Conservation (phyloP, 2,113 vertebrate species). For the Cephalopholis sonnerati region DNA sequence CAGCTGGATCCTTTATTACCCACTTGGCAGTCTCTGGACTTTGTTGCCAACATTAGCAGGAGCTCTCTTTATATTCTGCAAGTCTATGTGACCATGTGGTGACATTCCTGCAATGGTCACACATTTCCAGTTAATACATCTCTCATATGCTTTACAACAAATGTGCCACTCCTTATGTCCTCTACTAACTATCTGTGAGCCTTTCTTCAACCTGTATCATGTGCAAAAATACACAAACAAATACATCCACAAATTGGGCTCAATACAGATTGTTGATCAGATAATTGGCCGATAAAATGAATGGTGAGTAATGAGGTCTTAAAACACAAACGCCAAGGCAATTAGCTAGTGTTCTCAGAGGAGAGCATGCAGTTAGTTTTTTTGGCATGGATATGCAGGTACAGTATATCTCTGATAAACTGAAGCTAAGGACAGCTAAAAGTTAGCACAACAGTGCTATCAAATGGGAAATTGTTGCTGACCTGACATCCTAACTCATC, state of each 20-base stretch:
- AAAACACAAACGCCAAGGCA: conserved; percentile 34
- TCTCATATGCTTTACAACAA: conserved; percentile 14
- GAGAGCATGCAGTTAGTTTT: neutral
- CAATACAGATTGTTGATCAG: conserved; percentile 41
- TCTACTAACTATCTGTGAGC: neutral
- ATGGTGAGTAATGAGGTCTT: conserved; percentile 47
- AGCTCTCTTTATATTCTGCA: conserved; percentile 23
- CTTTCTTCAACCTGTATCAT: conserved; percentile 3
- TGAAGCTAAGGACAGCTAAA: neutral
- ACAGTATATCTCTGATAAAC: conserved; percentile 6
- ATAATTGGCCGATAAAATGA: conserved; percentile 48
- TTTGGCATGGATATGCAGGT: conserved; percentile 16
- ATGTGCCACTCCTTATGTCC: neutral
- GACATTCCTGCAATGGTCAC: conserved; percentile 12
- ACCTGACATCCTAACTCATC: neutral
- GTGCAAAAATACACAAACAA: conserved; percentile 21
- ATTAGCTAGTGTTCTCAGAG: conserved; percentile 23
- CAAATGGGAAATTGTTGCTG: neutral
- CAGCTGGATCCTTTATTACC: conserved; percentile 72
- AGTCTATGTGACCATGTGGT: conserved; percentile 19
- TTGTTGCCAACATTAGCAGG: conserved; percentile 5
- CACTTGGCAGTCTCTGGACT: conserved; percentile 54
- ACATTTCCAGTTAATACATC: neutral
- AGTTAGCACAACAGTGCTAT: neutral
- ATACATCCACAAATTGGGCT: conserved; percentile 13